Evolutionary conservation across 2,888 invertebrate genomes (phyloP), one percentile per base, ranked within the genome.

Genomic region (Spisula solida): DNA sequence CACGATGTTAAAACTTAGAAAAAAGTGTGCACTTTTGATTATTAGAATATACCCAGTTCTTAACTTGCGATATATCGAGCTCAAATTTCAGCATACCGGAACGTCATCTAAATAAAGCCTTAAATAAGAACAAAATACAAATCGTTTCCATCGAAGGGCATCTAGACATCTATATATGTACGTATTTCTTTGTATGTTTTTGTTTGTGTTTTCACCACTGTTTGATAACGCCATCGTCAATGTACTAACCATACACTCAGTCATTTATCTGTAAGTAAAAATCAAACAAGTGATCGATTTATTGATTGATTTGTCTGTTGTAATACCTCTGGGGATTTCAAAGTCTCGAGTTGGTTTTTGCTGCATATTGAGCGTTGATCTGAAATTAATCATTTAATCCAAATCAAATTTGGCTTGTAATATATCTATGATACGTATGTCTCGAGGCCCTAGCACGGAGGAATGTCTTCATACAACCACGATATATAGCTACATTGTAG

Each of bases 261-360:
- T 10, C 8, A 25, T 25, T 25, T 25, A n/a, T 66, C 60, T 66
- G 60, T 66, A 25, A 66, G 12, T 25, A 12, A 25, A 66, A 66
- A 66, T 66, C 51, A 16, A 51, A 51, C 51, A 51, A 51, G 4
- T n/a, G 60, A 66, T 66, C 25, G 60, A 66, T 66, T 25, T 66
- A 66, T 66, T 25, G 60, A 66, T 66, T 25, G 10, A 66, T 25
- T 66, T 20, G 25, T 66, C n/a, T 25, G 60, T 6, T n/a, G 20
- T 66, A 66, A 66, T 66, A 66, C 60, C 60, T n/a, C n/a, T n/a
- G 25, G 60, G 60, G 60, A 66, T 66, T 66, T 66, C 25, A 66
- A 25, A 25, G 60, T 66, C 60, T 25, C n/a, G 60, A 66, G 60
- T 66, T 66, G n/a, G 51, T 25, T 25, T n/a, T 66, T 41, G 41